Conservation (phyloP, 2,113 vertebrate species). For the Platichthys stellatus region DNA sequence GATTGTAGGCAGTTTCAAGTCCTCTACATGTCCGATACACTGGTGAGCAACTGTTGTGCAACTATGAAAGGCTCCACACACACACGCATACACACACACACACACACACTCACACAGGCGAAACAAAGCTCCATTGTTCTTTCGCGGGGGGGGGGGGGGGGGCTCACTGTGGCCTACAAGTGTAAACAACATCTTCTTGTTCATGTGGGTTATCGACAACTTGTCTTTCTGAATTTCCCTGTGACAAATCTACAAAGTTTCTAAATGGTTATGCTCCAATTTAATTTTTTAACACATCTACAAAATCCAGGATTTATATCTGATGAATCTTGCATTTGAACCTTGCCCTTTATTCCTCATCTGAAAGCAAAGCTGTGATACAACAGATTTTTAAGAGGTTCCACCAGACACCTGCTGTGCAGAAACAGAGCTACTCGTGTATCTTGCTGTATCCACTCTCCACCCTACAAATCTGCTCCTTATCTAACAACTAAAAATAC, state of each 20-base stretch:
- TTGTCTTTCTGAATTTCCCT: background rate
- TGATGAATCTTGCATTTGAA: too few relatives aligned
- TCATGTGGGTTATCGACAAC: background rate
- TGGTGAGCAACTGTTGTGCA: slow-evolving; percentile 6
- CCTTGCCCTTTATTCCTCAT: too few relatives aligned
- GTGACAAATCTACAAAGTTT: background rate
- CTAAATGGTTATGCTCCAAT: background rate
- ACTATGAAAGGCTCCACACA: background rate
- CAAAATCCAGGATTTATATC: background rate
- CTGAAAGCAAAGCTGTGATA: too few relatives aligned
- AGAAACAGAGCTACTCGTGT: slow-evolving; percentile 6
- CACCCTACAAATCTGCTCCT: slow-evolving; percentile 16
- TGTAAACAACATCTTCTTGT: slow-evolving; percentile 55
- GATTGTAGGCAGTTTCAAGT: background rate
- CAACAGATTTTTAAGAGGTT: background rate
- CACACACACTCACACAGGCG: slow-evolving; percentile 16
- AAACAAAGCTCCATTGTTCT: slow-evolving; percentile 73
- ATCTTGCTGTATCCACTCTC: slow-evolving; percentile 13
- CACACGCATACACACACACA: slow-evolving; percentile 5
- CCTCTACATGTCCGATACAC: background rate
- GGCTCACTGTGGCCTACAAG: slow-evolving; percentile 27
- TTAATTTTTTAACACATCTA: background rate
- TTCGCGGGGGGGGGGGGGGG: slow-evolving; percentile 42
- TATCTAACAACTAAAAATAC: slow-evolving; percentile 58
- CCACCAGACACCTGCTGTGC: slow-evolving; percentile 1